phyloP scores from a whole-genome alignment of 2,888 invertebrate species.

The Monopis laevigella region DNA sequence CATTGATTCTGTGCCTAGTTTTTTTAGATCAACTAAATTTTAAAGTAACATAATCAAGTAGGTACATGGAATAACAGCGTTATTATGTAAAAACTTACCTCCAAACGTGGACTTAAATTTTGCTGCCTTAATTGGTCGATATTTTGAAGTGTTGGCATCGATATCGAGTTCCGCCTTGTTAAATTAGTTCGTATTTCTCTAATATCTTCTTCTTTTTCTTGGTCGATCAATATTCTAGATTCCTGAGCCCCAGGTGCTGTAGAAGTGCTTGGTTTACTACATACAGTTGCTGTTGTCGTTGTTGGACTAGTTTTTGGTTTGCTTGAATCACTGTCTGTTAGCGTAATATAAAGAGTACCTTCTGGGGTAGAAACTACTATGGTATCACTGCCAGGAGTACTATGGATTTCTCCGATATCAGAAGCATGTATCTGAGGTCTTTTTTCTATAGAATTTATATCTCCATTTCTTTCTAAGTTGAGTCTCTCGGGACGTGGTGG shows the following conservation, averaged over 20 bases:
- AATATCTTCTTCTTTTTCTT: constrained; percentile 29
- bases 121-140: constrained; percentile 66
- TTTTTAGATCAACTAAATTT: too few relatives aligned
- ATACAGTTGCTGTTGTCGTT: constrained; percentile 28
- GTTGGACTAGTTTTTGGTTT: constrained; percentile 26
- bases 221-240: constrained; percentile 35
- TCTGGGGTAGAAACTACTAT: constrained; percentile 58
- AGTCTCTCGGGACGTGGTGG: constrained; percentile 29
- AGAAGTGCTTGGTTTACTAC: constrained; percentile 34
- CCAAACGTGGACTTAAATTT: constrained; percentile 36
- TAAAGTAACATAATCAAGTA: too few relatives aligned
- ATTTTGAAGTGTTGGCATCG: constrained; percentile 77
- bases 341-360: constrained; percentile 53
- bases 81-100: constrained; percentile 35
- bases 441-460: constrained; percentile 17
- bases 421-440: constrained; percentile 32
- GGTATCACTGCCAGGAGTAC: constrained; percentile 48
- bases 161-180: constrained; percentile 75
- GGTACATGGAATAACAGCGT: too few relatives aligned
- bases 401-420: constrained; percentile 45
- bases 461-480: constrained; percentile 26
- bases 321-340: constrained; percentile 26
- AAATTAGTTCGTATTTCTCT: constrained; percentile 34
- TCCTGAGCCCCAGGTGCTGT: constrained; percentile 37
- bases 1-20: too few relatives aligned